Percentiles rank a stretch among this genome's conserved stretches.
Evolutionary conservation across 2,797 vertebrate species (phyloP).

Genomic region (Brotula barbata): DNA sequence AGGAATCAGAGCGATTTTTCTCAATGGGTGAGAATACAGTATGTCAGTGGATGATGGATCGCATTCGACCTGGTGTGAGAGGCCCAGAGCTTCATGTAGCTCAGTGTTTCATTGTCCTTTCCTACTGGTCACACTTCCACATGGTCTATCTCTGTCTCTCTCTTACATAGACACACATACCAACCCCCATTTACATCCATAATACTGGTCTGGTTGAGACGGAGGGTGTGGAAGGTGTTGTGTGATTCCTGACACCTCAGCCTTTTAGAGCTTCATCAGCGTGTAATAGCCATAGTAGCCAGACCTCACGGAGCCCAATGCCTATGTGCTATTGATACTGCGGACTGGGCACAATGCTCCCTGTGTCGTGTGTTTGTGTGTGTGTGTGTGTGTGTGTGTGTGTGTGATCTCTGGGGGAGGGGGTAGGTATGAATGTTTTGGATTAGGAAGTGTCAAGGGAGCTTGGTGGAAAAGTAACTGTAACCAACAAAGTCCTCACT

Average conservation of each 20-base stretch:
- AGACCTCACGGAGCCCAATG: constrained; percentile 56
- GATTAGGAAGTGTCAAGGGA: too few relatives aligned
- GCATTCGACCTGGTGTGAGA: constrained; percentile 55
- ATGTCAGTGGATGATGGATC: constrained; percentile 31
- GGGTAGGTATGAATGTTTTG: constrained; percentile 43
- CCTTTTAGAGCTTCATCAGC: constrained; percentile 35
- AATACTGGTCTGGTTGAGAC: constrained; percentile 29
- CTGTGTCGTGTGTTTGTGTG: constrained; percentile 23
- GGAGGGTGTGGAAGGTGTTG: constrained; percentile 22
- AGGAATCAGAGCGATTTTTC: constrained; percentile 19
- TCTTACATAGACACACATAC: constrained; percentile 1
- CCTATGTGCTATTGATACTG: constrained; percentile 62
- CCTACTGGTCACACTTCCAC: constrained; percentile 41
- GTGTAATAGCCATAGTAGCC: constrained; percentile 35
- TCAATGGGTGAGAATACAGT: constrained; percentile 21
- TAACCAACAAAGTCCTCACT: too few relatives aligned
- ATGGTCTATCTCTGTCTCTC: constrained; percentile 17
- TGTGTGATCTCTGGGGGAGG: background rate
- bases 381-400: constrained; percentile 19
- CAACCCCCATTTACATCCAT: constrained; percentile 25
- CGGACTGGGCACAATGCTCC: constrained; percentile 45
- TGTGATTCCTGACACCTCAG: constrained; percentile 56
- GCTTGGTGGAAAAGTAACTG: too few relatives aligned
- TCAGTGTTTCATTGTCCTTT: constrained; percentile 38
- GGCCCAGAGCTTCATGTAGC: constrained; percentile 30